Evolutionary conservation across 2,113 vertebrate genomes (phyloP).

Genomic region (Actinemys pallida): DNA sequence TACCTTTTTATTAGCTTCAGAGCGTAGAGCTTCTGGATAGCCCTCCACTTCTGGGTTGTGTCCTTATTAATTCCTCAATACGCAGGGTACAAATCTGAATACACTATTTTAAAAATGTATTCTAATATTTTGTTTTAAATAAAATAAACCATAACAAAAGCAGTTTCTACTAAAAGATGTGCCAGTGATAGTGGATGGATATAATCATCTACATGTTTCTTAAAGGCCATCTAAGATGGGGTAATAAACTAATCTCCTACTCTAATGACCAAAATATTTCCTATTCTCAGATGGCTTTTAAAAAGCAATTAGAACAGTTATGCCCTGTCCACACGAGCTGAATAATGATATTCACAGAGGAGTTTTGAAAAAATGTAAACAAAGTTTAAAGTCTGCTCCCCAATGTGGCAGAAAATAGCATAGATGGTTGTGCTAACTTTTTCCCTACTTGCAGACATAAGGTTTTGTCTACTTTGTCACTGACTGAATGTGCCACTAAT

Average conservation of each 20-base stretch:
- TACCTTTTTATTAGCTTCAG: neutral
- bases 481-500: neutral
- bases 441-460: accelerated
- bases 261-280: neutral
- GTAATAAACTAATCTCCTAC: neutral
- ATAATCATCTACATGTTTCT: neutral
- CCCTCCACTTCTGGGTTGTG: neutral
- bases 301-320: neutral
- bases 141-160: neutral
- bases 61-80: neutral
- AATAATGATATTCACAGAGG: neutral
- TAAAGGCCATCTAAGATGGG: neutral
- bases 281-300: neutral
- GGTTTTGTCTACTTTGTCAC: neutral
- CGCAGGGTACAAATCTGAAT: neutral
- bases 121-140: neutral
- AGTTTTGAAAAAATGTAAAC: neutral
- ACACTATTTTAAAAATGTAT: neutral
- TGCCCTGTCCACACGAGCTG: neutral
- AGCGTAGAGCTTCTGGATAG: neutral
- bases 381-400: neutral
- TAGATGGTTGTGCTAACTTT: neutral
- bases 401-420: neutral
- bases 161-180: neutral
- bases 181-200: too few relatives aligned